Evolutionary conservation across 1,140 invertebrate genomes (phyloP).

Genomic region (Neuroterus valhalla): DNA sequence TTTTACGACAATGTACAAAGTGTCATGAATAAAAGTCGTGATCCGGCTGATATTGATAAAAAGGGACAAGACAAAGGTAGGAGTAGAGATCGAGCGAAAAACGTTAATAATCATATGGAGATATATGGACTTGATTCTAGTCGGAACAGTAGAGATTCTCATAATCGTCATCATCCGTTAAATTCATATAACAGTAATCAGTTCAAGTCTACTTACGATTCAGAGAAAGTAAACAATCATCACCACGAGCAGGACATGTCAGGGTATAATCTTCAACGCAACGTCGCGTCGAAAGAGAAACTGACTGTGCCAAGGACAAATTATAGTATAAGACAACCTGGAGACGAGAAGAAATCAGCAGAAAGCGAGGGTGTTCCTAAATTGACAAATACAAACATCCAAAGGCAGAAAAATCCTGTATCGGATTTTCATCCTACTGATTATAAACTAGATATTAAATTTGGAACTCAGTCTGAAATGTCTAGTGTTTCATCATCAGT

Average conservation of each 20-base stretch:
- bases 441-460: slow-evolving; percentile 56
- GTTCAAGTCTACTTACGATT: slow-evolving; percentile 41
- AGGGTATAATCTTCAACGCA: slow-evolving; percentile 19
- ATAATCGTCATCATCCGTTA: slow-evolving; percentile 41
- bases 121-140: slow-evolving; percentile 39
- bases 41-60: slow-evolving; percentile 37
- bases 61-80: slow-evolving; percentile 38
- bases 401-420: not conserved
- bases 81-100: slow-evolving; percentile 42
- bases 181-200: slow-evolving; percentile 31
- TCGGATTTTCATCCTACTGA: slow-evolving; percentile 49
- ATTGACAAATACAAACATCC: not conserved
- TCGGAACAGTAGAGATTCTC: not conserved
- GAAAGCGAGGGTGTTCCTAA: not conserved
- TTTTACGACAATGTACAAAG: slow-evolving; percentile 61
- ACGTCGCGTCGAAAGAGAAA: slow-evolving; percentile 18
- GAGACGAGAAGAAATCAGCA: not conserved
- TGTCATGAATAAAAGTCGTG: slow-evolving; percentile 40
- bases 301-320: slow-evolving; percentile 47
- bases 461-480: slow-evolving; percentile 28
- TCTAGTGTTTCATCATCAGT: slow-evolving; percentile 9
- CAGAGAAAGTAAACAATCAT: slow-evolving; percentile 56
- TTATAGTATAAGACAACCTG: slow-evolving; percentile 35
- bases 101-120: slow-evolving; percentile 46
- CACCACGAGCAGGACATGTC: slow-evolving; percentile 46